Percentiles rank a stretch among this genome's conserved stretches.
Conservation (phyloP, 2,888 invertebrate species). For the Oligia fasciuncula region DNA sequence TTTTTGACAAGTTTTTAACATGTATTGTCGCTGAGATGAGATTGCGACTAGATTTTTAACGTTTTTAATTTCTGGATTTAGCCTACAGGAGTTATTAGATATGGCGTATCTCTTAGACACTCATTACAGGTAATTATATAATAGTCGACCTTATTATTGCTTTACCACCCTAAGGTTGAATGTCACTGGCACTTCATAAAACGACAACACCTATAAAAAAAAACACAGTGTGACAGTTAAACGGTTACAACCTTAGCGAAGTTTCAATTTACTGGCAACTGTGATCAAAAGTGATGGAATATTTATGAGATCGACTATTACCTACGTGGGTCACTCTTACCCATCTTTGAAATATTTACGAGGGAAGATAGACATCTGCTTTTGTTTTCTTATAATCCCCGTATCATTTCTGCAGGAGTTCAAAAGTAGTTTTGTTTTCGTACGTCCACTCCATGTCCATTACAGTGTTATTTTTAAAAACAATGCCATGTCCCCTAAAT, state of each 20-base stretch:
- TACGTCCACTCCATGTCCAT: conserved; percentile 45
- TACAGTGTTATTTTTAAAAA: conserved; percentile 59
- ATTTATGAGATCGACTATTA: background rate
- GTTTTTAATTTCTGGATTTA: too few relatives aligned
- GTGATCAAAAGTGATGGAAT: background rate
- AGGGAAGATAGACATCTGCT: conserved; percentile 52
- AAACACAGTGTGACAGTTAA: background rate
- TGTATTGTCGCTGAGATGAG: too few relatives aligned
- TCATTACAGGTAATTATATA: too few relatives aligned
- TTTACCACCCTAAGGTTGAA: background rate
- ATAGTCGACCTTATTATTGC: too few relatives aligned
- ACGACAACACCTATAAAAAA: background rate
- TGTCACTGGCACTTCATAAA: background rate
- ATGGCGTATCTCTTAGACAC: too few relatives aligned
- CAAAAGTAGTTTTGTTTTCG: conserved; percentile 55
- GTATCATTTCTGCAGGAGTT: conserved; percentile 28
- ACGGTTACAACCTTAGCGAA: background rate
- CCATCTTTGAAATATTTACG: conserved; percentile 20
- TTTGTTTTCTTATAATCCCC: conserved; percentile 54
- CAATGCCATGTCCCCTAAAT: conserved; percentile 29
- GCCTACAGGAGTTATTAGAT: too few relatives aligned
- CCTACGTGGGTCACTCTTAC: conserved; percentile 1
- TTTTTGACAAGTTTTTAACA: too few relatives aligned
- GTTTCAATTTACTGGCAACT: background rate
- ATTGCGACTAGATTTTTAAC: too few relatives aligned